These are phyloP conservation scores for Hydraecia micacea DNA, from an alignment of 2,888 invertebrate species.

Conservation along the genomic window DNA sequence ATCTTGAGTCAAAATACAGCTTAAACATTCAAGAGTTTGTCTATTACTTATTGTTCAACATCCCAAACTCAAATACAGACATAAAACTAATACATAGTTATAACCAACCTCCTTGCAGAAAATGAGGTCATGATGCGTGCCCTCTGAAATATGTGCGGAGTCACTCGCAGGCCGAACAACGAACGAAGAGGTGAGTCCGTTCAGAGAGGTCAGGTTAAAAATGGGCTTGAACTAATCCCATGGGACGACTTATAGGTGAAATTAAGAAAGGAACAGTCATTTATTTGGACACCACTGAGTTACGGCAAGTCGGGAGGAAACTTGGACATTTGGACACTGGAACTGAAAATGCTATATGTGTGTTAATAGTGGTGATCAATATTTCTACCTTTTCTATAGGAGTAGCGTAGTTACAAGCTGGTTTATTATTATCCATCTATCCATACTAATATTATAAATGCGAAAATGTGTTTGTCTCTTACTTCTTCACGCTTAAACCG, in stretches of 20 bases:
- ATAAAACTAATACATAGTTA: conserved; percentile 8
- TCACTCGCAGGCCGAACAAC: conserved; percentile 48
- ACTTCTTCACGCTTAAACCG: too few species aligned
- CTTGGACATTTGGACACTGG: not conserved
- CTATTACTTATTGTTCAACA: not conserved
- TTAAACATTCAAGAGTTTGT: not conserved
- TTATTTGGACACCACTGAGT: conserved; percentile 30
- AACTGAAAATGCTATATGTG: not conserved
- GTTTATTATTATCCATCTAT: not conserved
- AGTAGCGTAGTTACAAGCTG: too few species aligned
- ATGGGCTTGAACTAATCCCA: conserved; percentile 23
- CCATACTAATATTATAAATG: too few species aligned
- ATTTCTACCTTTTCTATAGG: not conserved
- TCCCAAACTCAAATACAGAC: conserved; percentile 33
- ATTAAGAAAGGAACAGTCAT: conserved; percentile 29
- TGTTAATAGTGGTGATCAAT: not conserved
- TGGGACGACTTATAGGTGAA: conserved; percentile 44
- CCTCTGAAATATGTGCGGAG: conserved; percentile 55
- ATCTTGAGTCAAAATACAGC: not conserved
- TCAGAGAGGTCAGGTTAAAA: conserved; percentile 48
- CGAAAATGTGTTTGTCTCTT: too few species aligned
- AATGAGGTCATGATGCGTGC: conserved; percentile 43
- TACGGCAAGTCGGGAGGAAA: not conserved
- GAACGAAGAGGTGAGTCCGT: conserved; percentile 44
- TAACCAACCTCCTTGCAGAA: conserved; percentile 15